phyloP scores from a whole-genome alignment of 2,888 invertebrate species.

The Notodromas monacha region DNA sequence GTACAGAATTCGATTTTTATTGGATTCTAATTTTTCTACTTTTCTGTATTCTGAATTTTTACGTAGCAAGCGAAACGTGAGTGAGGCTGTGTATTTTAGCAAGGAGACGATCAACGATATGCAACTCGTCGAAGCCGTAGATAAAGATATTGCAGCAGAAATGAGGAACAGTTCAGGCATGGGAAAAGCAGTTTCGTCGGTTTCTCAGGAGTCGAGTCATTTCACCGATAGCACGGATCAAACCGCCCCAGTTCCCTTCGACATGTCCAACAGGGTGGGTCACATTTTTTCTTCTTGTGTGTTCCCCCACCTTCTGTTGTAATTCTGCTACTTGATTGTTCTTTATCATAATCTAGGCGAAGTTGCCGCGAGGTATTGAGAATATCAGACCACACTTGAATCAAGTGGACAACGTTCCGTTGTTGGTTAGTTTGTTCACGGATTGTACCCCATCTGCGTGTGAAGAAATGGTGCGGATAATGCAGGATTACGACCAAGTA shows the following conservation, averaged over 20 bases:
- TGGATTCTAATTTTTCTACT: too few relatives aligned
- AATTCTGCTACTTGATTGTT: not conserved
- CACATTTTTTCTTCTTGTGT: not conserved
- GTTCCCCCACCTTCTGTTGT: not conserved
- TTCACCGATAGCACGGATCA: constrained; percentile 65
- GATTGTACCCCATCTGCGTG: constrained; percentile 81
- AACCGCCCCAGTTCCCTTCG: constrained; percentile 61
- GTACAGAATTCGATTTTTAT: too few relatives aligned
- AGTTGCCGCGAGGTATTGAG: constrained; percentile 76
- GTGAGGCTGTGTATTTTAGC: too few relatives aligned
- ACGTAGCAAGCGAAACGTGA: too few relatives aligned
- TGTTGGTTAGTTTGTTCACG: constrained; percentile 82
- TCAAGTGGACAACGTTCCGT: constrained; percentile 80
- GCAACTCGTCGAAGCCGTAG: too few relatives aligned
- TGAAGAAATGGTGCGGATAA: constrained; percentile 52
- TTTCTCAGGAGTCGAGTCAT: constrained; percentile 27
- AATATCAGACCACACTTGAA: constrained; percentile 83
- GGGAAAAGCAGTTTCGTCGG: not conserved
- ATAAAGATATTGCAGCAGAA: too few relatives aligned
- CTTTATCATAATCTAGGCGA: constrained; percentile 27
- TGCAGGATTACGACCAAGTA: constrained; percentile 85
- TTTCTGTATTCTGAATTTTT: too few relatives aligned
- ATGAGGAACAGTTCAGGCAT: too few relatives aligned
- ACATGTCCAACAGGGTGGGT: constrained; percentile 56
- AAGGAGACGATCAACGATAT: too few relatives aligned